Evolutionary conservation across 1,140 invertebrate genomes (phyloP), one percentile per base, ranked within the genome.

Genomic region (Sarcophaga peregrina): DNA sequence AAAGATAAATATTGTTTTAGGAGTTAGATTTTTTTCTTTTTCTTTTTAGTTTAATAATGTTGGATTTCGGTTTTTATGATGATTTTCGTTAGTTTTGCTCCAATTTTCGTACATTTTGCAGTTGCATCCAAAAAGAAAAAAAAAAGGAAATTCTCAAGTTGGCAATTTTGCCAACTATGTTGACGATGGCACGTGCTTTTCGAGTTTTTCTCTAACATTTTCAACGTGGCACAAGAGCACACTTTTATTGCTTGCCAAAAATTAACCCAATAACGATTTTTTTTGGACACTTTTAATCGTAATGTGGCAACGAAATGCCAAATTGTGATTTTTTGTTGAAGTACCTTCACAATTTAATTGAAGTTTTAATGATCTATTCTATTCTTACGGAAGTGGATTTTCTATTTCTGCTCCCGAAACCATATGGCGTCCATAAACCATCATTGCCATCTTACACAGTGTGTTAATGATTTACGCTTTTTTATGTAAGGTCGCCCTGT

Each of bases 121-220:
- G 62, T 68, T 68, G 62, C 62, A 68, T 68, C 25, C 25, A 37
- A 37, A 37, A 37, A 37, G 4, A 37, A n/a, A n/a, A 68, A 68
- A 15, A n/a, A n/a, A n/a, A n/a, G n/a, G n/a, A n/a, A 68, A 68
- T 68, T 68, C 17, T 68, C 6, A 17, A 68, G 62, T 68, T 68
- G n/a, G 62, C n/a, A 52, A 78, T 78, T n/a, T 20, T 78, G 75
- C 75, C 75, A 78, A 78, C 47, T 48, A 78, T 20, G 75, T 78
- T 78, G 8, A 17, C 17, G 47, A 78, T 78, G 17, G 75, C 75
- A 78, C 75, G 75, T 78, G 75, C 75, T 78, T 78, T 78, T 17
- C 5, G n/a, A 78, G 47, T 78, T 68, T 78, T 78, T 4, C 4
- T 37, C 25, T 78, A 78, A 78, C 75, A 78, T 50, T 78, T 78